phyloP scores from a whole-genome alignment of 2,797 vertebrate species.

The Platyrinchus mystaceus region DNA sequence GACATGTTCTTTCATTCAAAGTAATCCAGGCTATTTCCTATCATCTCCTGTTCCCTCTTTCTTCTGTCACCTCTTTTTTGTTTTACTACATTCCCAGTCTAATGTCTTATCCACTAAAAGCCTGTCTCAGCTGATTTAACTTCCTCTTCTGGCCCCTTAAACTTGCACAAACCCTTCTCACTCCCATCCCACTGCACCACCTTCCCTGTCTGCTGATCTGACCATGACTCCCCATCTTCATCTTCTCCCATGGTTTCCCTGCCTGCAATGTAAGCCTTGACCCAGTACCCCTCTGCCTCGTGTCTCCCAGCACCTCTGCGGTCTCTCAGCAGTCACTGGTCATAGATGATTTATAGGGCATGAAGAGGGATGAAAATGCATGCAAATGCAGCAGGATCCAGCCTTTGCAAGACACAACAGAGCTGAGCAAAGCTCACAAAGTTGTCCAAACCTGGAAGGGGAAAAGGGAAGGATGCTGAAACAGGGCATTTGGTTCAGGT shows the following conservation, averaged over 20 bases:
- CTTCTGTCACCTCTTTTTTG: not conserved
- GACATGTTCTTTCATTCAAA: not conserved
- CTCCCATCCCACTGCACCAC: not conserved
- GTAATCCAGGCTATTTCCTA: not conserved
- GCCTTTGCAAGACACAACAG: not conserved
- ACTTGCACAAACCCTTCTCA: not conserved
- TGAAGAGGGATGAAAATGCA: not conserved
- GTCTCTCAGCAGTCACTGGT: not conserved
- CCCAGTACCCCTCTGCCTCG: not conserved
- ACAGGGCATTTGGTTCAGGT: not conserved
- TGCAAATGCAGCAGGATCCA: not conserved
- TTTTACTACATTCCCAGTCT: not conserved
- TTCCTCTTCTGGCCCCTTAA: not conserved
- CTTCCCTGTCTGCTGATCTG: not conserved
- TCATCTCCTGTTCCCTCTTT: not conserved
- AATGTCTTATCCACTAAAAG: not conserved
- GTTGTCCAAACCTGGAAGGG: not conserved
- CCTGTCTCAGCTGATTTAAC: not conserved
- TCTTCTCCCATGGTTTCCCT: not conserved
- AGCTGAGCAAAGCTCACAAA: not conserved
- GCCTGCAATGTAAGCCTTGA: not conserved
- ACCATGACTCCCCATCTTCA: not conserved
- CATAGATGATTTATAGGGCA: not conserved
- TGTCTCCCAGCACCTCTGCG: not conserved
- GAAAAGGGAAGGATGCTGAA: not conserved